These are phyloP conservation scores for Crax fasciolata DNA, from an alignment of 2,797 vertebrate species.

Conservation along the genomic window DNA sequence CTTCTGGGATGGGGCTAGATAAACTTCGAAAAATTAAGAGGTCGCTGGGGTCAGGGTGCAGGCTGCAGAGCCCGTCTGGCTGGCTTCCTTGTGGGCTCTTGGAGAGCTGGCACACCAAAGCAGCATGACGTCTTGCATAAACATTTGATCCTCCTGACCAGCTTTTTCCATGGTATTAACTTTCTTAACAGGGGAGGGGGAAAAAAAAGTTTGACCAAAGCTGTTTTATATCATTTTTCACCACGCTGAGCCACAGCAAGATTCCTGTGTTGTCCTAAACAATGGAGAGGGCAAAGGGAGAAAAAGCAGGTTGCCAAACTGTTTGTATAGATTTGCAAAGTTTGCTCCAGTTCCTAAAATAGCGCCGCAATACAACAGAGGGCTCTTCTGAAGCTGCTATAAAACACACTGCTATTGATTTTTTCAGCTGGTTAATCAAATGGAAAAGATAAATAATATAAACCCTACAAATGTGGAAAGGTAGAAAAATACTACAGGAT, in stretches of 20 bases:
- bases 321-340: conserved; percentile 35
- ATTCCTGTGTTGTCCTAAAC: conserved; percentile 71
- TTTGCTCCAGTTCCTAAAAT: conserved; percentile 66
- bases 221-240: conserved; percentile 81
- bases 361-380: conserved; percentile 17
- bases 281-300: background rate
- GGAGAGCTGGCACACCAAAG: conserved; percentile 78
- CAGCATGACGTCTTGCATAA: conserved; percentile 82
- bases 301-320: conserved; percentile 44
- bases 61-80: conserved; percentile 83
- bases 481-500: background rate
- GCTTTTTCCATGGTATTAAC: conserved; percentile 83
- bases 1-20: conserved; percentile 77
- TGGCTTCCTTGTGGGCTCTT: conserved; percentile 83
- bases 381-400: background rate
- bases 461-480: background rate
- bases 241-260: conserved; percentile 61
- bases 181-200: conserved; percentile 58
- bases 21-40: conserved; percentile 82
- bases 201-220: conserved; percentile 72
- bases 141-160: conserved; percentile 80
- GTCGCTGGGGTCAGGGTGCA: conserved; percentile 83
- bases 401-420: conserved; percentile 32
- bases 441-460: conserved; percentile 11
- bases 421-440: conserved; percentile 51